Base-by-base conservation (phyloP, 2,888 invertebrate genomes). In the Synergus japonicus region DNA sequence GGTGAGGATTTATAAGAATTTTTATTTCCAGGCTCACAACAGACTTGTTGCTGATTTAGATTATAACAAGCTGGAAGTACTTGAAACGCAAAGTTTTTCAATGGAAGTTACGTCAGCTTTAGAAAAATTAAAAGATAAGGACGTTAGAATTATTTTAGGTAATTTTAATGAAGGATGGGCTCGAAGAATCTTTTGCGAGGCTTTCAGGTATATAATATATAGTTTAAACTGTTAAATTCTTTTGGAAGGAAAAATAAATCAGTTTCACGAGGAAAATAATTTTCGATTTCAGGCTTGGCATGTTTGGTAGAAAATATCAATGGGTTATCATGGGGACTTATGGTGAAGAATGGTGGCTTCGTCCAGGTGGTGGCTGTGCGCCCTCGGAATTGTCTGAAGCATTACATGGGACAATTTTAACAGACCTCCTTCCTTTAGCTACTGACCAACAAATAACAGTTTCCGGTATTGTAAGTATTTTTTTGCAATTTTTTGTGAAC, bases 81-180 rank as follows among this genome's bases (percentile, higher is more conserved):
- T 95, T 64, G 97, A 97, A 90, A 97, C 97, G 0, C 97, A 97
- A 90, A 98, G 98, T 89, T 98, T 98, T 89, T 97, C 97, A 0
- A 97, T 96, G 77, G 98, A 98, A 93, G 96, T 97, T 9, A 95
- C 94, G 81, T 94, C 96, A 10, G 96, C 97, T 0, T 89, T 98
- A 67, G 94, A 95, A 63, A 97, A 97, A 90, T 94, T 98, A 0
- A 96, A 97, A 87, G 97, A 97, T 86, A 97, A 98, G 89, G 99
- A 99, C 90, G 97, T 98, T 4, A 94, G 99, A 80, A 98, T 99
- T 80, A 98, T 99, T 86, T 93, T 99, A 86, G 98, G 98, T 4
- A 99, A 99, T 92, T 98, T 99, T 92, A 98, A 98, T 92, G 98
- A 98, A 91, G 95, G 96, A 76, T 98, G 98, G 97, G 98, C 99